Percentiles rank a stretch among this genome's conserved stretches.
These are phyloP conservation scores for Phrynocephalus forsythii DNA, from an alignment of 2,797 vertebrate species.

Conservation along the genomic window DNA sequence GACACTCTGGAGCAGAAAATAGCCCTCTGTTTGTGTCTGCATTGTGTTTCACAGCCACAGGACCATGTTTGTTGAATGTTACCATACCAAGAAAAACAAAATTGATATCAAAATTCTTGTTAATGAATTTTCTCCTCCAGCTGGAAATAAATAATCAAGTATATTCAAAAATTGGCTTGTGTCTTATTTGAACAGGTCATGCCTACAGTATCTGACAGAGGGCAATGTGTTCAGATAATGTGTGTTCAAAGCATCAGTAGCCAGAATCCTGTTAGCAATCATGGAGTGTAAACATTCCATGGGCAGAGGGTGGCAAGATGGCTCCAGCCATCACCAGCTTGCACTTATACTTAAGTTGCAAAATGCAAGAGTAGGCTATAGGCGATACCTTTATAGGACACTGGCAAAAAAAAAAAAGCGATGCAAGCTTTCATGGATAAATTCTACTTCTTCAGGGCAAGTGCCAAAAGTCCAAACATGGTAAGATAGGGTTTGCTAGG, in stretches of 20 bases:
- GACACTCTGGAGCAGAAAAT: neutral
- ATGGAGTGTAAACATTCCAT: neutral
- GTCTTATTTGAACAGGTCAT: neutral
- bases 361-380: too few relatives aligned
- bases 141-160: neutral
- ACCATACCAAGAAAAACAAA: constrained; percentile 15
- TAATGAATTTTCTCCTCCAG: neutral
- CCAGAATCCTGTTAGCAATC: neutral
- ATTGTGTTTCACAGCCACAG: neutral
- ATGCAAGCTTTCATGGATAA: too few relatives aligned
- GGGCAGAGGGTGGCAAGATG: neutral
- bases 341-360: neutral
- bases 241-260: neutral
- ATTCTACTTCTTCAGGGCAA: too few relatives aligned
- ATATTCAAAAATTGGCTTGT: neutral
- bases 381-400: too few relatives aligned
- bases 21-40: neutral
- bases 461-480: too few relatives aligned
- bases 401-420: too few relatives aligned
- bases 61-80: neutral
- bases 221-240: neutral
- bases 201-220: neutral
- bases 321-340: neutral
- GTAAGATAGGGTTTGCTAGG: too few relatives aligned
- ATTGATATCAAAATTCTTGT: neutral